phyloP scores from a whole-genome alignment of 2,113 vertebrate genomes.

The Tamias sibiricus region DNA sequence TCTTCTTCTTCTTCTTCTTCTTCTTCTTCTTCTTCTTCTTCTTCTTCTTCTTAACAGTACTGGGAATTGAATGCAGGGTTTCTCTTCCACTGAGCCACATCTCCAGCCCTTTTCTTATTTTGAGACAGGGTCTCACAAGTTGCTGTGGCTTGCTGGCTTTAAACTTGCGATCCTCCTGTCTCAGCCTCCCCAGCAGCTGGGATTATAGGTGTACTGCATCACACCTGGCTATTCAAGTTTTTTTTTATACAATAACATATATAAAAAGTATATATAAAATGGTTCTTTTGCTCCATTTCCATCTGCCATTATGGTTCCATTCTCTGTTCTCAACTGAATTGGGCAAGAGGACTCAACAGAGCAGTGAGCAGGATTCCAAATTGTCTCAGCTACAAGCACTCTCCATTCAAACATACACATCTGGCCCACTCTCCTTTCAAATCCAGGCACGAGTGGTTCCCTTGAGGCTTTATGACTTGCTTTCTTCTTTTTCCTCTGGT shows the following conservation, averaged over 20 bases:
- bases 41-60: background rate
- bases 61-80: too few relatives aligned
- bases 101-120: too few relatives aligned
- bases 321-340: background rate
- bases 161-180: too few relatives aligned
- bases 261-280: background rate
- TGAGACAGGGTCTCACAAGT: too few relatives aligned
- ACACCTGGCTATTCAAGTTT: too few relatives aligned
- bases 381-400: too few relatives aligned
- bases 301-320: background rate
- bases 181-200: too few relatives aligned
- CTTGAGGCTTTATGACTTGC: slow-evolving; percentile 65
- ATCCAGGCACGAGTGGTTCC: background rate
- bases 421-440: background rate
- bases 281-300: background rate
- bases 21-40: too few relatives aligned
- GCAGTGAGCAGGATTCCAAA: background rate
- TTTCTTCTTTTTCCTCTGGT: slow-evolving; percentile 80
- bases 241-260: background rate
- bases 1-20: too few relatives aligned
- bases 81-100: too few relatives aligned
- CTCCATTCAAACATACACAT: background rate
- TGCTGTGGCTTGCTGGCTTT: too few relatives aligned
- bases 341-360: background rate
- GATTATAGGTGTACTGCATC: too few relatives aligned